Percentiles rank a stretch among this genome's conserved stretches.
phyloP scores from a whole-genome alignment of 2,888 invertebrate genomes.

The Pandemis corylana region DNA sequence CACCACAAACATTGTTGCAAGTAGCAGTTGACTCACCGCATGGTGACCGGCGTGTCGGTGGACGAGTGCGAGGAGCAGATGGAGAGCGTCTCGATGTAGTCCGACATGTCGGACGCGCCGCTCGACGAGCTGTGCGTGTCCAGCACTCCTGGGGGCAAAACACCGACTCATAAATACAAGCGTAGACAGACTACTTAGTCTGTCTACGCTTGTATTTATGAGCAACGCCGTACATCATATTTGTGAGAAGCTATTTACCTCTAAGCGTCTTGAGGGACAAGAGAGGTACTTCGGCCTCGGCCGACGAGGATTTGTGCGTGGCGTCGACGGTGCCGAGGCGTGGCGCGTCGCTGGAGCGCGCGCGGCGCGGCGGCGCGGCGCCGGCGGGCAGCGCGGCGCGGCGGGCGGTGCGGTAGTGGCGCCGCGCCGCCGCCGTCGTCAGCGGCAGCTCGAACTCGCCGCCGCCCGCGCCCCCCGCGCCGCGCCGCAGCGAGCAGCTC shows the following conservation, averaged over 20 bases:
- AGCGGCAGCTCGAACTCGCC: conserved; percentile 86
- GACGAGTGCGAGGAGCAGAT: conserved; percentile 93
- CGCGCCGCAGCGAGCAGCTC: conserved; percentile 86
- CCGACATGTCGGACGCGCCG: conserved; percentile 94
- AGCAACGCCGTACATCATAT: too few species aligned
- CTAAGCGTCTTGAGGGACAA: conserved; percentile 84
- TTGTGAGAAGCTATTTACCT: conserved; percentile 58
- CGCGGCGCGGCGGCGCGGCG: conserved; percentile 87
- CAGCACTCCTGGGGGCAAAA: conserved; percentile 63
- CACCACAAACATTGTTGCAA: background rate
- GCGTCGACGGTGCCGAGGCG: conserved; percentile 77
- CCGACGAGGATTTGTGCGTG: conserved; percentile 89
- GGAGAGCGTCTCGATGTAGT: conserved; percentile 93
- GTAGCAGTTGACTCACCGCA: conserved; percentile 63
- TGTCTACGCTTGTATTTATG: too few species aligned
- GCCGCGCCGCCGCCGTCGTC: conserved; percentile 81
- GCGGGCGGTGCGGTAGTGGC: conserved; percentile 84
- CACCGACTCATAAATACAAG: conserved; percentile 8
- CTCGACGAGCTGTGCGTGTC: conserved; percentile 92
- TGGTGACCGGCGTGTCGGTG: conserved; percentile 88
- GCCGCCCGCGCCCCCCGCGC: conserved; percentile 74
- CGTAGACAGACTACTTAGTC: background rate
- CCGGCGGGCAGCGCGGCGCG: conserved; percentile 83
- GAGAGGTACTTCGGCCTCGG: conserved; percentile 91
- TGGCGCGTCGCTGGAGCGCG: conserved; percentile 88